phyloP scores from a whole-genome alignment of 2,797 vertebrate species.

The Schizopygopsis malacanthus region DNA sequence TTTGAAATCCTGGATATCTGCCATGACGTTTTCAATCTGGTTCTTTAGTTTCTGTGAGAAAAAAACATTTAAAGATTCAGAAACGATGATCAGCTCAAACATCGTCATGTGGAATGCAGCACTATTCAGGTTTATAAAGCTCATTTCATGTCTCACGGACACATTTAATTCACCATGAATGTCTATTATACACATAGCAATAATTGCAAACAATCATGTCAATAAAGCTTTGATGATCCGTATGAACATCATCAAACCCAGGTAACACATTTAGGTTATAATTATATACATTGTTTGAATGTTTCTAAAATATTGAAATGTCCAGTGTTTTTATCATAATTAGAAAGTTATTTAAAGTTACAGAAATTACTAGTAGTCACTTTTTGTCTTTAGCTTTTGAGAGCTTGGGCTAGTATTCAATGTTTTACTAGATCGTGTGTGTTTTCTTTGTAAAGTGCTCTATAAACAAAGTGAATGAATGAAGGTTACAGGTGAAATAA shows the following conservation, averaged over 20 bases:
- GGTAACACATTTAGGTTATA: neutral
- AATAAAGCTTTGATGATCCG: neutral
- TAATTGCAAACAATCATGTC: neutral
- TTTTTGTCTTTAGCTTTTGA: no score
- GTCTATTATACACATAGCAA: neutral
- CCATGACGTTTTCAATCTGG: conserved; percentile 79
- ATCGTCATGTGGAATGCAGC: neutral
- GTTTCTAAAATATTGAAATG: no score
- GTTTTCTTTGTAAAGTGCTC: no score
- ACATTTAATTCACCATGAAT: no score
- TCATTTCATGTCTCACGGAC: neutral
- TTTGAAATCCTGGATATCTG: conserved; percentile 77
- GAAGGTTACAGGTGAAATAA: no score
- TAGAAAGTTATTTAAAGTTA: no score
- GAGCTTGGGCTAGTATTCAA: no score
- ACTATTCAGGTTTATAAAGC: neutral
- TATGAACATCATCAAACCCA: neutral
- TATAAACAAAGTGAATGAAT: no score
- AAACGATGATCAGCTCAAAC: neutral
- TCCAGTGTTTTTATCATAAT: no score
- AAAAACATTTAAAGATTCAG: neutral
- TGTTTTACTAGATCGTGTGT: no score
- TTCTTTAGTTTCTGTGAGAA: conserved; percentile 74
- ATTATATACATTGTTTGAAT: neutral
- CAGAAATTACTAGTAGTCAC: no score